Evolutionary conservation across 2,888 invertebrate species (phyloP), one percentile per base, ranked within the genome.

Genomic region (Onchidella celtica): DNA sequence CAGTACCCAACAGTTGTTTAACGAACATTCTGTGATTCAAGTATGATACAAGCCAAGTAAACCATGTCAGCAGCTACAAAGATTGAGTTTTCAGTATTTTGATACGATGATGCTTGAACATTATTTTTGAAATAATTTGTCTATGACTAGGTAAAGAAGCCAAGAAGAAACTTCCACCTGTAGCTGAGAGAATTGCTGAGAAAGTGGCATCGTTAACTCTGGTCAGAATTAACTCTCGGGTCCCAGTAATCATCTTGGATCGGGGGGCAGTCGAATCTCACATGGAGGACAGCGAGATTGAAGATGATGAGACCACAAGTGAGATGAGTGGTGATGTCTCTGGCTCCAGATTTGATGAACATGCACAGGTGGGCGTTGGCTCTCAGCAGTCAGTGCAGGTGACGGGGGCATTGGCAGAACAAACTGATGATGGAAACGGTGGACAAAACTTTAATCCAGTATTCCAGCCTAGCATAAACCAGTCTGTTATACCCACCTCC

Each of bases 181-280:
- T 74, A n/a, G 34, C 70, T 17, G 79, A 79, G 61, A 79, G 79
- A 72, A 73, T 79, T n/a, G 73, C 79, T 63, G 65, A 81, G 61
- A 74, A 76, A 34, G 68, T 81, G 3, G 69, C 69, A 63, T 76
- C 81, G n/a, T 59, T 81, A 47, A 81, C 66, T 14, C 63, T 81
- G n/a, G 55, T 81, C 6, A 74, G 57, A 61, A 69, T 81, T 29
- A 81, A 81, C 70, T 2, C 59, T 36, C 69, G 34, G 27, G 27
- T 40, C 34, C 81, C 81, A 9, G 40, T 29, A 36, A 61, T 81
- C n/a, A n/a, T 63, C 2, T 66, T 79, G 1, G 32, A 55, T 55
- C 69, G 59, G n/a, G 32, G 57, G 57, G 21, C 9, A 11, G 4
- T 34, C 4, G n/a, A 14, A 24, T 3, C 3, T 11, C 14, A 40